These are phyloP conservation scores for Acrobasis repandana DNA, from an alignment of 2,888 invertebrate species.

Conservation along the genomic window DNA sequence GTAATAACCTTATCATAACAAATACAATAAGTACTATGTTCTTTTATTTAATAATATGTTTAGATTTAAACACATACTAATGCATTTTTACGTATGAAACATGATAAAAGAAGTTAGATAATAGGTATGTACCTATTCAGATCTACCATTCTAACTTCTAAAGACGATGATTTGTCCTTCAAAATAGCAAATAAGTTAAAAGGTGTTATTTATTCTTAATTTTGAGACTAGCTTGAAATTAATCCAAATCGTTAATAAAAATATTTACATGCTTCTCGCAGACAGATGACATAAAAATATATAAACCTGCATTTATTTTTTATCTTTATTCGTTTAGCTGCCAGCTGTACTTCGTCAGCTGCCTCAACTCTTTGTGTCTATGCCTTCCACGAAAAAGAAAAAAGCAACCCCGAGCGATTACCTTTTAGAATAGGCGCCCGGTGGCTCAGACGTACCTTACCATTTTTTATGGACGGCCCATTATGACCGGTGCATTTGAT, in stretches of 20 bases:
- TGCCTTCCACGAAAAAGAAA: constrained; percentile 60
- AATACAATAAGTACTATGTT: too few species aligned
- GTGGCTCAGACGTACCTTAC: constrained; percentile 57
- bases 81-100: too few species aligned
- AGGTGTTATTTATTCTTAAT: too few species aligned
- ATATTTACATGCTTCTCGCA: neutral
- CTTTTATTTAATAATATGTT: too few species aligned
- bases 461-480: constrained; percentile 61
- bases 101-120: too few species aligned
- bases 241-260: neutral
- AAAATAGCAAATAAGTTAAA: too few species aligned
- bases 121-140: too few species aligned
- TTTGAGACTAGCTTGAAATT: too few species aligned
- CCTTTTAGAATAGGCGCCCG: constrained; percentile 71
- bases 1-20: too few species aligned
- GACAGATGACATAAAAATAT: constrained; percentile 51
- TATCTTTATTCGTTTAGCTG: constrained; percentile 42
- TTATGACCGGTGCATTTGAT: constrained; percentile 70
- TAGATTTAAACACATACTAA: too few species aligned
- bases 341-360: constrained; percentile 73
- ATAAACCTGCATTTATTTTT: constrained; percentile 32
- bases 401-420: constrained; percentile 66
- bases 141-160: too few species aligned
- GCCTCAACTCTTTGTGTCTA: constrained; percentile 66
- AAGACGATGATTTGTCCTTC: too few species aligned